Base-by-base conservation (phyloP, 2,113 vertebrate species). In the Sinocyclocheilus maitianheensis region DNA sequence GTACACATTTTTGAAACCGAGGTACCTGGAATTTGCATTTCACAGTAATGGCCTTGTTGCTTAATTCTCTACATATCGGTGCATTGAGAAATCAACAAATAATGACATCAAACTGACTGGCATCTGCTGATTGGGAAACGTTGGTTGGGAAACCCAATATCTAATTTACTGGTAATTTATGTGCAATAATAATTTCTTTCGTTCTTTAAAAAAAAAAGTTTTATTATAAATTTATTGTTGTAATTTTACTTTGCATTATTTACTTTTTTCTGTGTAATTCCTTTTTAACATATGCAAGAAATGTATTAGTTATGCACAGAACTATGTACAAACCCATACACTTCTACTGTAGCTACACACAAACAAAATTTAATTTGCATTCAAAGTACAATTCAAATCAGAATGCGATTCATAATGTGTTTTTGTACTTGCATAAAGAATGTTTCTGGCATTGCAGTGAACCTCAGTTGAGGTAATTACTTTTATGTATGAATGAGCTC, bases 21-120 rank as follows among this genome's bases (percentile, higher is more conserved):
- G 40, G 2, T 77, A 77, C n/a, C 12, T 77, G 74, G 46, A 77
- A 51, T 46, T 26, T 30, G n/a, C n/a, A 26, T 77, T 77, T 77
- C n/a, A 30, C 24, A 24, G 26, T 24, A 22, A 46, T n/a, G 10
- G 16, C 5, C 74, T 18, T 4, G 6, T 77, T 77, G n/a, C 74
- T 26, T 18, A 77, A 77, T 53, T 77, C 46, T 77, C 14, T 24
- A 77, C 14, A n/a, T 46, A 46, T 75, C n/a, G 5, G n/a, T n/a
- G 9, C 1, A 48, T 9, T 77, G 74, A 77, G 74, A 77, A 77
- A 77, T 13, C 12, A 26, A 9, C 12, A 77, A 53, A 24, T 51
- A 26, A 77, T 77, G 13, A 30, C 74, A 77, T 51, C 46, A 53
- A 24, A 30, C 43, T 10, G 24, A 2, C 16, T 13, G 34, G 16